Percentiles rank a stretch among this genome's conserved stretches.
Conservation (phyloP, 2,113 vertebrate species). For the Nibea coibor region DNA sequence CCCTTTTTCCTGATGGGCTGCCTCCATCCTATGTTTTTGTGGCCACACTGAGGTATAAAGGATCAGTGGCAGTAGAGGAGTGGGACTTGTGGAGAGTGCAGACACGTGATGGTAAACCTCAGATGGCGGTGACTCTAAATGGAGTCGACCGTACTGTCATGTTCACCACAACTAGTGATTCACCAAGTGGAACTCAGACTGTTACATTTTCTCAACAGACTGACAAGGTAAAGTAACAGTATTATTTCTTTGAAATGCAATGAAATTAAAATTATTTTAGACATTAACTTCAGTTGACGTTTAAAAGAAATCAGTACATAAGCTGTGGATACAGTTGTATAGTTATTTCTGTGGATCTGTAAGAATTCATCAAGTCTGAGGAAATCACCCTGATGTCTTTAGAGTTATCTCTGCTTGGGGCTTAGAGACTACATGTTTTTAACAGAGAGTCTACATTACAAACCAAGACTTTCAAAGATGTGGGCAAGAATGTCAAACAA, state of each 20-base stretch:
- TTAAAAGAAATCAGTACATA: background rate
- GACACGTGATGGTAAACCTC: constrained; percentile 88
- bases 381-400: background rate
- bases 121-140: constrained; percentile 94
- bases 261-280: no score
- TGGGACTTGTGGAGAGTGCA: constrained; percentile 98
- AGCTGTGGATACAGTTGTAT: background rate
- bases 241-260: background rate
- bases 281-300: background rate
- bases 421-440: background rate
- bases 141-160: constrained; percentile 87
- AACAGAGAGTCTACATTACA: background rate
- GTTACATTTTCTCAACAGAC: constrained; percentile 86
- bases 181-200: constrained; percentile 87
- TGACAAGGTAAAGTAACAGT: constrained; percentile 85
- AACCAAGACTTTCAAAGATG: background rate
- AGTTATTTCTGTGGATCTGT: background rate
- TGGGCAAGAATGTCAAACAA: background rate
- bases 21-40: constrained; percentile 98
- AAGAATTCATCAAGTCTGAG: background rate
- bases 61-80: constrained; percentile 86
- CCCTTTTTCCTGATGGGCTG: constrained; percentile 95
- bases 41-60: constrained; percentile 94
- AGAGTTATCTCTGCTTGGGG: background rate
- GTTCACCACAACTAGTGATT: constrained; percentile 92